Base-by-base conservation (phyloP, 2,113 vertebrate genomes). In the Neogobius melanostomus region DNA sequence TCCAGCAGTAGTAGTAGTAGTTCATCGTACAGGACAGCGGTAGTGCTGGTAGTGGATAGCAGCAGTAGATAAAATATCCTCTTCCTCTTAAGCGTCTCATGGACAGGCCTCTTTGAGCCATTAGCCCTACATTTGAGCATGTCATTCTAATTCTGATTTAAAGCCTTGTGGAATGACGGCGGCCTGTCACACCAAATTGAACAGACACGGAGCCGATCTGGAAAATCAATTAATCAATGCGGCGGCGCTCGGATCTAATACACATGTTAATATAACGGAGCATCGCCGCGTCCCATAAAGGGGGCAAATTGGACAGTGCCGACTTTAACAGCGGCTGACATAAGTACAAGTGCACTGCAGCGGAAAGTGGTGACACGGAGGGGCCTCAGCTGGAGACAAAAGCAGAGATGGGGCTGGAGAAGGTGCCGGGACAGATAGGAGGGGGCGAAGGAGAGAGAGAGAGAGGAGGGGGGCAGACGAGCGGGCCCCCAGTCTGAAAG, bases 61-160 rank as follows among this genome's bases (percentile, higher is more conserved):
- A 47, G n/a, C 17, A 48, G 44, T 64, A 11, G 66, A 80, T 81
- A 79, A 84, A 67, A 74, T 79, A 73, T 14, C 79, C 79, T 68
- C 68, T 69, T 74, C 43, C 63, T 77, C 52, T 73, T 78, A 70
- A 82, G 69, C 9, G 72, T 85, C 81, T 78, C 75, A 76, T 75
- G 66, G 79, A 85, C 68, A 66, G 68, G 68, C 75, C 57, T n/a
- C 77, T 75, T 7, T 68, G 69, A 78, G 15, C 81, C 72, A 82
- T 17, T 69, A 54, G 47, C 28, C 70, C 75, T 42, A 82, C 54
- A 66, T 85, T 69, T 83, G 69, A 84, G 80, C 86, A 79, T 78
- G 87, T 87, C 84, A 83, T 84, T 89, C 81, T 82, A 83, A 87
- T 85, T 88, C 84, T 79, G 85, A 89, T 87, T 81, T 82, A 87